A percentile compares a stretch with the other conserved stretches of the same genome.
These are phyloP conservation scores for Lateolabrax maculatus DNA, from an alignment of 2,797 vertebrate species.

Conservation along the genomic window DNA sequence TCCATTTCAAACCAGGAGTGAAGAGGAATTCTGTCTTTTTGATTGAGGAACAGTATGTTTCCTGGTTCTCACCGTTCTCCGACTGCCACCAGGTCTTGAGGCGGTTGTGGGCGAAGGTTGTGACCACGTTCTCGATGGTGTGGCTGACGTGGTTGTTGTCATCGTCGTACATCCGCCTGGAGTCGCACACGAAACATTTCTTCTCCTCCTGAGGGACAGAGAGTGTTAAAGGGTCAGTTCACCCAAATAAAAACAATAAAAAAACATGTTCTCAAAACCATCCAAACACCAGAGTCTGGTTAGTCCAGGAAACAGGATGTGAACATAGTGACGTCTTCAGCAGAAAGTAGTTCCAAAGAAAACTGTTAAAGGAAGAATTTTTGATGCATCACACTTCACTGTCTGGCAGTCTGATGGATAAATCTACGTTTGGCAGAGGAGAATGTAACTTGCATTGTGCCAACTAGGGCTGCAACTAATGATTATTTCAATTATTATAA, in stretches of 20 bases:
- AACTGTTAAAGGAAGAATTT: no score
- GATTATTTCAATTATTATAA: no score
- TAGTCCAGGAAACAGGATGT: not conserved
- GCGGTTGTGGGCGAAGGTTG: conserved; percentile 94
- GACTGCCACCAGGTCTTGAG: conserved; percentile 99
- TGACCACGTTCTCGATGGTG: conserved; percentile 95
- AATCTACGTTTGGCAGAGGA: not conserved
- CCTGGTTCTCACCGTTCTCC: conserved; percentile 92
- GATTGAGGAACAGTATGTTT: no score
- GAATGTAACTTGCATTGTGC: not conserved
- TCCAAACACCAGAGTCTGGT: no score
- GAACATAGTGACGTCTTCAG: not conserved
- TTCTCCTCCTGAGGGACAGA: conserved; percentile 90
- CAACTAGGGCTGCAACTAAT: not conserved
- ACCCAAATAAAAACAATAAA: not conserved
- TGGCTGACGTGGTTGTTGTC: conserved; percentile 89
- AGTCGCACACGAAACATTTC: conserved; percentile 96
- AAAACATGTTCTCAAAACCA: not conserved
- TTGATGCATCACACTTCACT: not conserved
- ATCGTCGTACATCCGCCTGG: conserved; percentile 86
- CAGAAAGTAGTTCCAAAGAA: not conserved
- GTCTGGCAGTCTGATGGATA: not conserved
- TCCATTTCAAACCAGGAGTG: conserved; percentile 6
- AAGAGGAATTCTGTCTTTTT: not conserved
- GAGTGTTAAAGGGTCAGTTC: conserved; percentile 4